These are phyloP conservation scores for Macrophya alboannulata DNA, from an alignment of 2,888 invertebrate species.

Conservation along the genomic window DNA sequence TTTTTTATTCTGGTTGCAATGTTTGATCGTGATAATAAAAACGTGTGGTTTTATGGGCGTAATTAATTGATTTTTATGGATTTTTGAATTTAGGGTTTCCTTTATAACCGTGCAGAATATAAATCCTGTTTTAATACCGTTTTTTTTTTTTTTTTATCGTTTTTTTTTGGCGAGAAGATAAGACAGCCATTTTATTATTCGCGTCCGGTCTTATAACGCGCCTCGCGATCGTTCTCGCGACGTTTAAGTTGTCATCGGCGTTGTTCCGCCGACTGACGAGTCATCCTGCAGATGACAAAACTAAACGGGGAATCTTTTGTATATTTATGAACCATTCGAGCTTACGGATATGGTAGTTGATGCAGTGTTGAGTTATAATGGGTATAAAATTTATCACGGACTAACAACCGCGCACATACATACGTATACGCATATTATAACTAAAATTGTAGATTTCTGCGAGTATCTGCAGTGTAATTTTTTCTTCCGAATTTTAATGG, in stretches of 20 bases:
- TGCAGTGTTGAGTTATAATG: background rate
- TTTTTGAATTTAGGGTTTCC: background rate
- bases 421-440: too few relatives aligned
- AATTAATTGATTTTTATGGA: constrained; percentile 2
- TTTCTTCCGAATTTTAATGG: too few relatives aligned
- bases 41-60: background rate
- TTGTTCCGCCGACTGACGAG: constrained; percentile 54
- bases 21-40: background rate
- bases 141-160: background rate
- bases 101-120: background rate
- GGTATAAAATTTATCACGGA: background rate
- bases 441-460: background rate
- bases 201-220: constrained; percentile 7
- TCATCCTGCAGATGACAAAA: constrained; percentile 56
- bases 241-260: constrained; percentile 57
- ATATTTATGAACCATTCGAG: constrained; percentile 57
- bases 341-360: background rate
- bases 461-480: background rate
- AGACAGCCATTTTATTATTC: constrained; percentile 41
- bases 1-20: background rate
- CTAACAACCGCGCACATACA: too few relatives aligned
- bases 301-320: constrained; percentile 42
- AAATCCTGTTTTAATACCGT: background rate
- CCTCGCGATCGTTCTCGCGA: constrained; percentile 44
- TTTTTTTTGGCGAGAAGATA: background rate